Evolutionary conservation across 35 echinoderm and acorn worm species (phyloP).

Genomic region (Stichopus chloronotus): DNA sequence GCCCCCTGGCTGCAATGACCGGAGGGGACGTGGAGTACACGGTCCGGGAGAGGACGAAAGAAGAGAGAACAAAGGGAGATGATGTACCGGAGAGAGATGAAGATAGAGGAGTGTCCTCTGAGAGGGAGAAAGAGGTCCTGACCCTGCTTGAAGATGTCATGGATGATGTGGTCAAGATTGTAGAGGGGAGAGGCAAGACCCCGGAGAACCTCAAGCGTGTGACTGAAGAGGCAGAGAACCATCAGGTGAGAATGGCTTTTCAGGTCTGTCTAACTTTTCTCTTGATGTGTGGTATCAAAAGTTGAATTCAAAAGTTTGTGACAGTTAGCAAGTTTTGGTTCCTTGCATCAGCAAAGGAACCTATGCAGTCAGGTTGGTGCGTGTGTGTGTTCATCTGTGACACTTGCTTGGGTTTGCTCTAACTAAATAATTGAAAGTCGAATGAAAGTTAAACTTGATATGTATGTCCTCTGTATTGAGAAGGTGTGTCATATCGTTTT

Average conservation of each 20-base stretch:
- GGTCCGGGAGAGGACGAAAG: constrained; percentile 15
- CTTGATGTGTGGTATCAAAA: not conserved
- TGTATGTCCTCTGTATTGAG: no score
- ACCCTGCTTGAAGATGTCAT: constrained; percentile 78
- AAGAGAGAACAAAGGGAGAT: not conserved
- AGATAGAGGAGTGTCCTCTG: constrained; percentile 14
- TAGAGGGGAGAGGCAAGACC: constrained; percentile 69
- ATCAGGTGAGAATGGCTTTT: not conserved
- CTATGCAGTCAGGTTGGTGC: no score
- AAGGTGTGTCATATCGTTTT: no score
- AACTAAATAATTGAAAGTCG: no score
- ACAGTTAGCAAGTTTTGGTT: no score
- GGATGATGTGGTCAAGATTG: constrained; percentile 83
- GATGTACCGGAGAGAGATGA: constrained; percentile 40
- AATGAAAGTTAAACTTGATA: no score
- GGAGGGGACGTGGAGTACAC: constrained; percentile 70
- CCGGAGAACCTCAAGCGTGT: constrained; percentile 45
- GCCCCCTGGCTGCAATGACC: constrained; percentile 83
- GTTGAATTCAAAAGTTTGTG: not conserved
- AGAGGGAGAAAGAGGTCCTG: constrained; percentile 55
- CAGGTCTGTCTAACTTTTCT: not conserved
- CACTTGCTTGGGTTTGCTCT: no score
- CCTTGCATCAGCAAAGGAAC: no score
- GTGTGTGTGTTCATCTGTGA: no score
- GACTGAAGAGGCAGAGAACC: constrained; percentile 44